phyloP scores from a whole-genome alignment of 2,113 vertebrate genomes.

The Monopterus albus region DNA sequence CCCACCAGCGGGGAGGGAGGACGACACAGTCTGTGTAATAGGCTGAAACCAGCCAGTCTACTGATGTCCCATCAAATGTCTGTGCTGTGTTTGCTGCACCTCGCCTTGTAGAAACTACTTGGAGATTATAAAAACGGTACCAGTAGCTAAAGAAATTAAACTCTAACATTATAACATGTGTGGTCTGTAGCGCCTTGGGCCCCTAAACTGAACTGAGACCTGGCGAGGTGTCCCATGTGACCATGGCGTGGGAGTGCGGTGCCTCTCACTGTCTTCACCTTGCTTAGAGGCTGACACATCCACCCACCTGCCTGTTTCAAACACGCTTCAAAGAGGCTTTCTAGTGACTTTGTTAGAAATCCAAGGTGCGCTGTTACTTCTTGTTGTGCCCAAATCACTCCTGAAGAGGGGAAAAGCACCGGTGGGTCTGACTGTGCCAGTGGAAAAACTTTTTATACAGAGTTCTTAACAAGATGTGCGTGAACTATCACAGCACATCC shows the following conservation, averaged over 20 bases:
- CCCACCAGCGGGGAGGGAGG: background rate
- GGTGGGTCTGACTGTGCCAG: too few species aligned
- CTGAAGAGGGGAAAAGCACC: background rate
- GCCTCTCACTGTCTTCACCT: slow-evolving; percentile 49
- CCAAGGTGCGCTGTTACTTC: background rate
- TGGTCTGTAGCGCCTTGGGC: slow-evolving; percentile 25
- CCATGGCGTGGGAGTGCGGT: slow-evolving; percentile 36
- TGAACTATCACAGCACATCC: slow-evolving; percentile 35
- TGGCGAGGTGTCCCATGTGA: slow-evolving; percentile 53
- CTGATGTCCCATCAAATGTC: background rate
- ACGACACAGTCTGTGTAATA: background rate
- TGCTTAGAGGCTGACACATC: slow-evolving; percentile 32
- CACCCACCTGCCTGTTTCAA: slow-evolving; percentile 39
- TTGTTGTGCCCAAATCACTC: background rate
- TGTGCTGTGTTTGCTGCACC: slow-evolving; percentile 5
- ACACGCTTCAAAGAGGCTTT: slow-evolving; percentile 40
- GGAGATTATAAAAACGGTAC: background rate
- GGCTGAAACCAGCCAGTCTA: slow-evolving; percentile 14
- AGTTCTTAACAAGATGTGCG: background rate
- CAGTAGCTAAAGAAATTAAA: background rate
- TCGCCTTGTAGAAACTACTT: slow-evolving; percentile 14
- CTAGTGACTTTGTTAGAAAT: slow-evolving; percentile 4
- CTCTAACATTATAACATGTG: slow-evolving; percentile 32
- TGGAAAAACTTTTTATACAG: slow-evolving; percentile 8
- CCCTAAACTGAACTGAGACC: slow-evolving; percentile 33